Evolutionary conservation across 2,113 vertebrate genomes (phyloP), one percentile per base, ranked within the genome.

Genomic region (Blennius ocellaris): DNA sequence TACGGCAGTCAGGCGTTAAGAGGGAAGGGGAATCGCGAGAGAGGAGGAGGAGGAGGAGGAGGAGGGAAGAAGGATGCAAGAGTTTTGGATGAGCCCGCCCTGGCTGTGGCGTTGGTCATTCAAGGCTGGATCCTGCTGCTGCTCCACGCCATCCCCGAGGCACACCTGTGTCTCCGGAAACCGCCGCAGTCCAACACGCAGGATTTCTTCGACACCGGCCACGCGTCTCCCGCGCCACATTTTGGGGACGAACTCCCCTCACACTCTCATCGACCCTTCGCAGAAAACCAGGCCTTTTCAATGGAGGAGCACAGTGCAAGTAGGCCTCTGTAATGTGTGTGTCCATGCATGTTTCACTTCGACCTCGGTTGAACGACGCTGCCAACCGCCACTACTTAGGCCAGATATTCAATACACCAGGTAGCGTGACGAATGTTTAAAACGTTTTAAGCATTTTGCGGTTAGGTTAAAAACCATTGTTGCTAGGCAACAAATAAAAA

Each of bases 101-200:
- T 98, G 76, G 96, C 97, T 6, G 95, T 99, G 60, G 94, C 97
- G 10, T 90, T 99, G 87, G 95, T 96, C 50, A 93, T 96, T 71
- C 97, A 96, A 55, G 98, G 96, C 16, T 99, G 98, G 98, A 95
- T 97, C 53, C 96, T 99, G 53, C 89, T 99, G 72, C 90, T 99
- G 81, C 95, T 98, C 80, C 95, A 99, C 0, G 96, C 96, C 39
- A 96, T 99, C 80, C 96, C 97, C 0, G 97, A 99, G 90, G 91
- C 96, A 3, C 96, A 98, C 88, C 94, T 96, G 70, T 93, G 95
- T 86, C 95, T 99, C 57, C 92, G 95, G 48, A 94, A 94, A 0
- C 87, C 94, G 0, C 91, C 91, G 21, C 93, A 94, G 73, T 94
- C 96, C 21, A 92, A 85, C 83, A 91, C 95, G 0, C 95, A 95